Base-by-base conservation (phyloP, 2,797 vertebrate genomes). In the Sebastes glaucus region DNA sequence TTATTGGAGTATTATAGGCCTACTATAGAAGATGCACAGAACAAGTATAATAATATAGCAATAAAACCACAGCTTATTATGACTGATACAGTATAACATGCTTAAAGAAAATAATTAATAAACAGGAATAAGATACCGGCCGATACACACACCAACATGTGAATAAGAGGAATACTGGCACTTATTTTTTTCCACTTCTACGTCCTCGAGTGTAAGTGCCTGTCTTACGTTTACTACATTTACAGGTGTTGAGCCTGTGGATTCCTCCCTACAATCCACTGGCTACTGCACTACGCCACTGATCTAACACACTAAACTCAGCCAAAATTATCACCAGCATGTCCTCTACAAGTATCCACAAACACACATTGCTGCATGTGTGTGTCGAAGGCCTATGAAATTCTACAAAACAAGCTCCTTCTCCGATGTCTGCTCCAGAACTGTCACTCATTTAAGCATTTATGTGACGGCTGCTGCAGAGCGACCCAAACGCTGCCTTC, bases 401-500 rank as follows among this genome's bases (percentile, higher is more conserved):
- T 67, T 28, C 9, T 3, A 18, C 22, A 33, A 38, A 49, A 28
- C 22, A 38, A 69, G 57, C 56, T 64, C 27, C 28, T 22, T 57
- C 57, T 56, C 42, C 16, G 60, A 23, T 20, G 59, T 74, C 65
- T 56, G 38, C 49, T 71, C 75, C 49, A 77, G 13, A 81, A 55
- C 55, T 56, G 56, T 74, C 70, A 69, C 8, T 49, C 33, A 22
- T 49, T 49, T 49, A 33, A 20, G 42, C n/a, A 67, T 80, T 80
- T 30, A 74, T 61, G 55, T 30, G 49, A 56, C 1, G 11, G 46
- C 49, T 68, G 77, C 82, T 65, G 30, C 64, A 55, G 67, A 78
- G 11, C 23, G 46, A 33, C 49, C 23, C 55, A 32, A 77, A 70
- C 10, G 11, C 6, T 30, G 74, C 18, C 38, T 56, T 22, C 27